Evolutionary conservation across 2,113 vertebrate species (phyloP).

Genomic region (Heterotilapia buettikoferi): DNA sequence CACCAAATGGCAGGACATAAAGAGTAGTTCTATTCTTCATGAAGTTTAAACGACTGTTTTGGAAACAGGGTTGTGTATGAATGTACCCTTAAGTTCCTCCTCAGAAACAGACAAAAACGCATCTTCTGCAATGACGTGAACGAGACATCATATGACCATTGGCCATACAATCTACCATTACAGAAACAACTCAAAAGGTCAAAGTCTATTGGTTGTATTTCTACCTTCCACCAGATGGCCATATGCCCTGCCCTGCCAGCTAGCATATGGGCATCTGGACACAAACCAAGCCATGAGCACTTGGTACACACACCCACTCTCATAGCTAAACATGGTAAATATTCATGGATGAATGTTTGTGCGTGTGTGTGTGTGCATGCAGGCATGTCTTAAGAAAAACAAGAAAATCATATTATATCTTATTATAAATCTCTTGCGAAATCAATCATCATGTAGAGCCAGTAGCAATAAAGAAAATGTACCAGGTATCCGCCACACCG

Average conservation of each 20-base stretch:
- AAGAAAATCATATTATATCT: neutral
- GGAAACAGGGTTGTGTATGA: neutral
- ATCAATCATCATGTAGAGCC: neutral
- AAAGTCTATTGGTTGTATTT: slow-evolving; percentile 43
- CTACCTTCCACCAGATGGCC: slow-evolving; percentile 51
- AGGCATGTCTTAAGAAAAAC: neutral
- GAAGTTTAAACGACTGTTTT: neutral
- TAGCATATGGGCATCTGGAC: slow-evolving; percentile 63
- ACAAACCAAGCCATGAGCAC: slow-evolving; percentile 21
- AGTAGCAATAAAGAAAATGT: neutral
- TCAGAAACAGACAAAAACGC: neutral
- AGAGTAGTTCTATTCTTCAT: neutral
- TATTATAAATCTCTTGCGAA: neutral
- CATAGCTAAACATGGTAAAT: neutral
- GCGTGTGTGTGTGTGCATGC: neutral
- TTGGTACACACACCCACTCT: neutral
- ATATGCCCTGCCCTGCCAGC: slow-evolving; percentile 45
- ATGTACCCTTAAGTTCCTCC: neutral
- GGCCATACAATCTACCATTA: neutral
- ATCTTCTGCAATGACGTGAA: neutral
- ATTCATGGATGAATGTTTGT: neutral
- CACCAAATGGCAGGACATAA: neutral
- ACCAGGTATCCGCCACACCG: neutral
- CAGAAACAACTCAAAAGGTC: slow-evolving; percentile 45
- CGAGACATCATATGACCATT: neutral